Evolutionary conservation across 2,797 vertebrate genomes (phyloP), one percentile per base, ranked within the genome.

Genomic region (Gymnocypris eckloni): DNA sequence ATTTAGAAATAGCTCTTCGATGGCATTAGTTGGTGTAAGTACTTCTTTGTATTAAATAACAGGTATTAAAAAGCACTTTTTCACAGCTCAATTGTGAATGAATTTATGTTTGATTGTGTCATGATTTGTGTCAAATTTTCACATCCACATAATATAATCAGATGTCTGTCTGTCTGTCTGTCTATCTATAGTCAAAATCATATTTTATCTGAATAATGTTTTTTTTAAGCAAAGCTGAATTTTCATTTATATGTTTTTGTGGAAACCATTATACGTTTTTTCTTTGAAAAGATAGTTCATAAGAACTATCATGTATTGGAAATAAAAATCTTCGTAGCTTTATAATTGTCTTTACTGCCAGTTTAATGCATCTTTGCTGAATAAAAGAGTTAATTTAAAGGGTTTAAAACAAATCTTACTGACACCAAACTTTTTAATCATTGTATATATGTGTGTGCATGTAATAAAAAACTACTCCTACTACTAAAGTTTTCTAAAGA

Each of bases 161-260:
- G 7, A 4, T 69, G 66, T 67, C 0, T 67, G 0, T 22, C 1
- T 69, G 66, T 67, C 0, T 67, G 0, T 22, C 1, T 69, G 0
- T 41, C 1, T 41, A 0, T 39, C 18, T 39, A 2, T 67, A 9
- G 66, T 67, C 18, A 6, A 22, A 22, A 37, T 22, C 37, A 10
- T 48, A 25, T 39, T 77, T 1, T 76, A 76, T 12, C 2, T 0
- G 1, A 1, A 72, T 1, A 28, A 28, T 28, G 28, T 28, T 28
- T 72, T 0, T 3, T 10, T 28, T 4, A 18, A 10, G 54, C 4
- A 11, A 33, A 50, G 25, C 7, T 50, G 45, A 0, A 20, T 75
- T 20, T 33, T 75, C 25, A 52, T 18, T 28, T 2, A 48, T 1
- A 28, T 20, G 13, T 76, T 20, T 54, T 54, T 54, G 50, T 76